Percentiles rank a stretch among this genome's conserved stretches.
Conservation (phyloP, 2,797 vertebrate genomes). For the Cercopithecus petaurista region DNA sequence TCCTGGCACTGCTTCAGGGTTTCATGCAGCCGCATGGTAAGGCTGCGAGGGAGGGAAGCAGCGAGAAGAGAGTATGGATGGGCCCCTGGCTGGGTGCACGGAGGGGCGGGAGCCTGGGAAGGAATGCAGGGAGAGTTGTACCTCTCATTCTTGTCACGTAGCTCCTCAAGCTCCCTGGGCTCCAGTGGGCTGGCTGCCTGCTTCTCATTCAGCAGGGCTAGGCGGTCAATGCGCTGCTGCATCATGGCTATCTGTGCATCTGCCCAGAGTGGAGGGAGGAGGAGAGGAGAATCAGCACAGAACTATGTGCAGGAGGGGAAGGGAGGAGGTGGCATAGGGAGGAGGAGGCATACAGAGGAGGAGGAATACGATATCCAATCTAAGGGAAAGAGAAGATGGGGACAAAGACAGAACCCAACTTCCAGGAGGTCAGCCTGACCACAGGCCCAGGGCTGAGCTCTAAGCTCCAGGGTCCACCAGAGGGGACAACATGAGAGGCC, state of each 20-base stretch:
- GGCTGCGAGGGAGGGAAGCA: conserved; percentile 77
- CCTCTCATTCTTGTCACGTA: conserved; percentile 89
- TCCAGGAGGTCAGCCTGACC: background rate
- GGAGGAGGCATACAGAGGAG: background rate
- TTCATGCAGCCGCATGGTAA: conserved; percentile 90
- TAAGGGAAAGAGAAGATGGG: background rate
- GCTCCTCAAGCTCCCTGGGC: conserved; percentile 87
- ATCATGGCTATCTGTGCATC: conserved; percentile 89
- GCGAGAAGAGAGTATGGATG: background rate
- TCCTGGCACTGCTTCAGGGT: conserved; percentile 92
- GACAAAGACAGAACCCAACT: background rate
- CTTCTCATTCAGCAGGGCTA: conserved; percentile 86
- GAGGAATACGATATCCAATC: background rate
- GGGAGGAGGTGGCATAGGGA: background rate
- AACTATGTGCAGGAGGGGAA: background rate
- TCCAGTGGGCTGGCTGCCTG: conserved; percentile 85
- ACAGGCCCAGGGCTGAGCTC: background rate
- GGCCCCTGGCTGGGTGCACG: rapidly evolving
- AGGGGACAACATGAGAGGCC: background rate
- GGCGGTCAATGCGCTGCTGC: conserved; percentile 90
- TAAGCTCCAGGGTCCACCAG: background rate
- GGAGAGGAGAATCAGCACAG: background rate
- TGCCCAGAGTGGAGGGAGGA: conserved; percentile 45
- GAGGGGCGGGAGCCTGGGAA: background rate
- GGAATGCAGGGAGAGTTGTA: conserved; percentile 63